A percentile compares a stretch with the other conserved stretches of the same genome.
Conservation (phyloP, 2,888 invertebrate species). For the Prosapia bicincta region DNA sequence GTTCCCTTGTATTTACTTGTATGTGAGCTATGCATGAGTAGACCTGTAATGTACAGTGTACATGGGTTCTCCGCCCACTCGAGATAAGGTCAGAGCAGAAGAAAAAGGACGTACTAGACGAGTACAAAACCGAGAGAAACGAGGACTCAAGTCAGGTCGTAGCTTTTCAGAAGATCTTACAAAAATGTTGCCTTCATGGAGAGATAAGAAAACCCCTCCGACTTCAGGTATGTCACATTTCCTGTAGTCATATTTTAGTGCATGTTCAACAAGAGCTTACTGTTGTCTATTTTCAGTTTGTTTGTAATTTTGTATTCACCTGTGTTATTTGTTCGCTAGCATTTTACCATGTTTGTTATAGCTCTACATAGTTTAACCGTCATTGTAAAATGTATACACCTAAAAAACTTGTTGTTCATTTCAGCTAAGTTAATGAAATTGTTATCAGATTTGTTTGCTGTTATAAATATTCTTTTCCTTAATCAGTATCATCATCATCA, state of each 20-base stretch:
- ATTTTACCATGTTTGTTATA: not conserved
- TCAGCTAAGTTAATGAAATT: not conserved
- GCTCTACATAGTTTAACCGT: too few relatives aligned
- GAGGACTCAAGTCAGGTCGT: slow-evolving; percentile 41
- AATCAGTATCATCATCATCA: not conserved
- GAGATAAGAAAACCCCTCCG: slow-evolving; percentile 34
- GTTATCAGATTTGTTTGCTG: not conserved
- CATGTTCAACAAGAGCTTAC: not conserved
- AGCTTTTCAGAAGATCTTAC: slow-evolving; percentile 43
- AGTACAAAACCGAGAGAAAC: slow-evolving; percentile 42
- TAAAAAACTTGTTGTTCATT: too few relatives aligned
- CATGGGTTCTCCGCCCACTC: slow-evolving; percentile 74
- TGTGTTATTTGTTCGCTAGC: too few relatives aligned
- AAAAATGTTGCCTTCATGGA: slow-evolving; percentile 40
- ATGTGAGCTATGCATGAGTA: slow-evolving; percentile 7
- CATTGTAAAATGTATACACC: too few relatives aligned
- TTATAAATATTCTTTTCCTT: not conserved
- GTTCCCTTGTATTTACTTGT: not conserved
- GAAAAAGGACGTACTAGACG: slow-evolving; percentile 55
- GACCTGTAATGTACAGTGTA: slow-evolving; percentile 45
- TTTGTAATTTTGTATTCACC: too few relatives aligned
- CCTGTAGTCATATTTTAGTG: not conserved
- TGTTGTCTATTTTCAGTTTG: too few relatives aligned
- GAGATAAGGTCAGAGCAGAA: slow-evolving; percentile 65
- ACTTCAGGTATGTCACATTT: slow-evolving; percentile 19